Evolutionary conservation across 2,797 vertebrate genomes (phyloP).

Genomic region (Syngnathus acus): DNA sequence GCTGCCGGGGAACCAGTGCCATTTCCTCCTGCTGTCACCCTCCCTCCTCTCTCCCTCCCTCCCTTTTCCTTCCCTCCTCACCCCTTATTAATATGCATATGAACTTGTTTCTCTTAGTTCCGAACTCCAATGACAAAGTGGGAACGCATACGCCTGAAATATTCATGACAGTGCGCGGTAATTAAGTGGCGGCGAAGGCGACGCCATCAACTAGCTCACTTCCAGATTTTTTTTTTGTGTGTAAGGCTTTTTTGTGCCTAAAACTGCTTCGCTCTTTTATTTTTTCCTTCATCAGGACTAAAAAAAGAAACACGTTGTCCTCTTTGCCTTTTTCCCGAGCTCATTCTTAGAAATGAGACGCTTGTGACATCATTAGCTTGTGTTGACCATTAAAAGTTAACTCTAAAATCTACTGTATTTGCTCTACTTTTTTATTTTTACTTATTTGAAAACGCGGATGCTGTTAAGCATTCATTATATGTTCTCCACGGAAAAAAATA

Average conservation of each 20-base stretch:
- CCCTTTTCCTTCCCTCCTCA: constrained; percentile 48
- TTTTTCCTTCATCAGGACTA: constrained; percentile 5
- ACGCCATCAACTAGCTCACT: constrained; percentile 29
- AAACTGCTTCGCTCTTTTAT: background rate
- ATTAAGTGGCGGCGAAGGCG: constrained; percentile 62
- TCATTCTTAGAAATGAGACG: constrained; percentile 43
- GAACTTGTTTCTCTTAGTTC: constrained; percentile 79
- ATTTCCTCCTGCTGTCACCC: constrained; percentile 81
- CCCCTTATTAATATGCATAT: constrained; percentile 72
- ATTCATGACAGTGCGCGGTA: constrained; percentile 70
- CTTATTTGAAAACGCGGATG: background rate
- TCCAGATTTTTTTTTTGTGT: constrained; percentile 2
- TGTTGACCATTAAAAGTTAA: background rate
- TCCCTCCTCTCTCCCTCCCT: constrained; percentile 63
- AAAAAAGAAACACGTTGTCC: constrained; percentile 40
- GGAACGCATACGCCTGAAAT: constrained; percentile 83
- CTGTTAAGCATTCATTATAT: no score
- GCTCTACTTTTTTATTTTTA: background rate
- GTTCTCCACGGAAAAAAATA: no score
- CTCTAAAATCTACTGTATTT: background rate
- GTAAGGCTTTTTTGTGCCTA: background rate
- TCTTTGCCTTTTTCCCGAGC: constrained; percentile 35
- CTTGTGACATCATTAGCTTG: background rate
- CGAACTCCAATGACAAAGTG: constrained; percentile 72
- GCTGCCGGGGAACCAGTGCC: constrained; percentile 79